Evolutionary conservation across 2,113 vertebrate species (phyloP), one percentile per base, ranked within the genome.

Genomic region (Muntiacus muntjak): DNA sequence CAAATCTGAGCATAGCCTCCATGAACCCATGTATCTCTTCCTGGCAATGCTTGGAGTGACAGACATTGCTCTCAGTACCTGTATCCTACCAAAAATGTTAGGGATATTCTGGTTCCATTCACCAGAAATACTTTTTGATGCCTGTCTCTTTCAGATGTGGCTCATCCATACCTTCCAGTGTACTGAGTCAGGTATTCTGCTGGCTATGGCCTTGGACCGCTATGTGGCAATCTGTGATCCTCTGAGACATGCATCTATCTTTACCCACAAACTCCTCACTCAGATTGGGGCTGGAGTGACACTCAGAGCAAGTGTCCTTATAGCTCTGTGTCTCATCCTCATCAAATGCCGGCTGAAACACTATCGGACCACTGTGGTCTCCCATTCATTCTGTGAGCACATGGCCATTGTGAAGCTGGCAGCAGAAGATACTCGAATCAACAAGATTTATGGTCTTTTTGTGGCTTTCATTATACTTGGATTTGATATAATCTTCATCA

Each of bases 181-280:
- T 6, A 83, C 50, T 16, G 97, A 97, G 25, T 97, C 87, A 23
- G 95, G 78, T 21, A 88, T 94, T 33, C 91, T 97, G 26, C 30
- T 95, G 67, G 76, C 88, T 26, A 97, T 97, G 97, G 97, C 95
- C 4, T 10, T 96, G 58, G 95, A 98, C 76, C 36, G 84, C 26
- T 97, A 89, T 81, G 96, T 98, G 25, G 96, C 98, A 30, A 97
- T 97, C 60, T 98, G 97, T 82, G 15, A 94, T 36, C 93, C 92
- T 0, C 96, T 98, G 93, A 92, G 97, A 19, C 97, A 97, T 82
- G 47, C 40, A 58, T 57, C 95, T 78, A 94, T 98, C 30, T 89
- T 98, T 40, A 98, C 94, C 1, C 87, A 92, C 2, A 25, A 84
- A 36, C 25, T 94, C 36, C 19, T 95, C 15, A 81, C 45, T 28